Percentiles rank a stretch among this genome's conserved stretches.
Conservation (phyloP, 2,797 vertebrate genomes). For the Myotis planiceps region DNA sequence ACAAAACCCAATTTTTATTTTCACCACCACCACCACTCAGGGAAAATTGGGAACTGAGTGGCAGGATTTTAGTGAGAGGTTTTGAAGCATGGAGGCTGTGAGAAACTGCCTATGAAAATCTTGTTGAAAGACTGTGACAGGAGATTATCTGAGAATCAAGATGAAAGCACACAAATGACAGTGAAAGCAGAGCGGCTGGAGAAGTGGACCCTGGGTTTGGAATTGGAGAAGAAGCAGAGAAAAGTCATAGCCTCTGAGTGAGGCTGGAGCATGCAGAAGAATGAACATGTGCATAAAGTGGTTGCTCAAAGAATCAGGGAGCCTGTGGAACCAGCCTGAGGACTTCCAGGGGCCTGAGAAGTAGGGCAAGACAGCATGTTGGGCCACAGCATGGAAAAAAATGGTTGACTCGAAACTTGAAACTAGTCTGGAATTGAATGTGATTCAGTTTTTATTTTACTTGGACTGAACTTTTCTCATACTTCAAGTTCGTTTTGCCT, state of each 20-base stretch:
- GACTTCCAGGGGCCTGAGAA: neutral
- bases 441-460: slow-evolving; percentile 59
- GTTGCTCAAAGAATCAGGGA: neutral
- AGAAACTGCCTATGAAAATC: neutral
- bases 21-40: neutral
- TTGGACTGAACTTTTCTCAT: slow-evolving; percentile 42
- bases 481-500: neutral
- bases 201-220: neutral
- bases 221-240: neutral
- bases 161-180: neutral
- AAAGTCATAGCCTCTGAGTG: neutral
- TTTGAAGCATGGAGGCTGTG: neutral
- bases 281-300: neutral
- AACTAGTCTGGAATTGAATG: slow-evolving; percentile 54
- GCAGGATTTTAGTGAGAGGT: neutral
- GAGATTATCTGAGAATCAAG: neutral
- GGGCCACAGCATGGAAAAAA: neutral
- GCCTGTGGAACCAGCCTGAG: neutral
- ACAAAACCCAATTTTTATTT: neutral
- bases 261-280: neutral
- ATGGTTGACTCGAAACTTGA: slow-evolving; percentile 4
- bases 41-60: neutral
- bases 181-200: neutral
- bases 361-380: neutral
- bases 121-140: neutral